phyloP scores from a whole-genome alignment of 1,140 invertebrate genomes.

The Metaphire vulgaris region DNA sequence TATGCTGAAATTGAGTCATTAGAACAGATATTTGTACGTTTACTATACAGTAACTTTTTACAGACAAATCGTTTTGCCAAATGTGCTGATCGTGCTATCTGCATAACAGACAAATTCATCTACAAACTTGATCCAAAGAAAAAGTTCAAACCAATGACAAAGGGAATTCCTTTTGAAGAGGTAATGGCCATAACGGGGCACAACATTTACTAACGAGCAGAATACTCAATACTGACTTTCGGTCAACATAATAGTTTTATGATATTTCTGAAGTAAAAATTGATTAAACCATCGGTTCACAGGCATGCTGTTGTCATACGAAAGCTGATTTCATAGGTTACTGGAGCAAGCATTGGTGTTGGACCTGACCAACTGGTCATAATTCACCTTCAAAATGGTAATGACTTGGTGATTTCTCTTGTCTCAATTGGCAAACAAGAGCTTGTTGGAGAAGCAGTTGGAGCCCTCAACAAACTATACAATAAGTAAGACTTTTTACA shows the following conservation, averaged over 20 bases:
- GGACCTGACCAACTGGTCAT: slow-evolving; percentile 80
- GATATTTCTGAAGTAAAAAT: too few relatives aligned
- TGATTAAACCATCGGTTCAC: too few relatives aligned
- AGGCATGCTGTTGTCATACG: too few relatives aligned
- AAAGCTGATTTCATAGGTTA: slow-evolving; percentile 64
- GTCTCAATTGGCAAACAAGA: slow-evolving; percentile 54
- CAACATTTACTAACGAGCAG: too few relatives aligned
- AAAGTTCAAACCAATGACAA: slow-evolving; percentile 77
- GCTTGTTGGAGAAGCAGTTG: slow-evolving; percentile 75
- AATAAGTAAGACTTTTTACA: slow-evolving; percentile 47
- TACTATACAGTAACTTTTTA: too few relatives aligned
- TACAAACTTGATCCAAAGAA: slow-evolving; percentile 75
- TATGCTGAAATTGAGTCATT: too few relatives aligned
- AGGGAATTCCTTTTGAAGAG: slow-evolving; percentile 70
- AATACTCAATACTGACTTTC: too few relatives aligned
- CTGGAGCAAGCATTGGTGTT: slow-evolving; percentile 69
- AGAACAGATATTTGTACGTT: too few relatives aligned
- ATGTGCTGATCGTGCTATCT: slow-evolving; percentile 74
- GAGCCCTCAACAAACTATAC: slow-evolving; percentile 59
- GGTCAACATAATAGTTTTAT: too few relatives aligned
- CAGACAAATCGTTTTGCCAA: slow-evolving; percentile 72
- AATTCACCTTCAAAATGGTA: slow-evolving; percentile 77
- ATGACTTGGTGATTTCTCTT: slow-evolving; percentile 81
- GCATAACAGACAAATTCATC: slow-evolving; percentile 78
- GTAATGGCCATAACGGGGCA: slow-evolving; percentile 55